Conservation (phyloP, 2,797 vertebrate genomes). For the Poecilia wingei region DNA sequence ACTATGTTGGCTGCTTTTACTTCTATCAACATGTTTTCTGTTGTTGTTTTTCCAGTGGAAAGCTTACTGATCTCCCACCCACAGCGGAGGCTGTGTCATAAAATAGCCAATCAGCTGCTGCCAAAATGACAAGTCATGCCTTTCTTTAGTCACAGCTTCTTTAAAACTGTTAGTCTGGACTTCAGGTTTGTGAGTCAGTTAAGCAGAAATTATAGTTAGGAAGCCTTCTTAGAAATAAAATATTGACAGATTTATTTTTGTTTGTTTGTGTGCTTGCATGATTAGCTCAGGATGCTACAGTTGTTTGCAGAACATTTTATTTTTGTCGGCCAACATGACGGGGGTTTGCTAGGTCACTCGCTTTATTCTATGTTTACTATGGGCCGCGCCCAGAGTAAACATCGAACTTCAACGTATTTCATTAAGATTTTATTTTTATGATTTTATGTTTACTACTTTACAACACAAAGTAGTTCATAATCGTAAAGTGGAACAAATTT, state of each 20-base stretch:
- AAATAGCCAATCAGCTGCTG: not conserved
- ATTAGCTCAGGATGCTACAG: not conserved
- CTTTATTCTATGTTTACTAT: not conserved
- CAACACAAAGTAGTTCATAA: too few species aligned
- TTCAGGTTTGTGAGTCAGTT: not conserved
- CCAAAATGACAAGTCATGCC: not conserved
- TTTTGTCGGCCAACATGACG: not conserved
- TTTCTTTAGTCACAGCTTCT: not conserved
- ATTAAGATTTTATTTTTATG: too few species aligned
- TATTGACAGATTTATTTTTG: not conserved
- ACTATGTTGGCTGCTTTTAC: not conserved
- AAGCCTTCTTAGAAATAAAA: not conserved
- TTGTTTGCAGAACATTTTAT: not conserved
- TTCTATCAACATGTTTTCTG: not conserved
- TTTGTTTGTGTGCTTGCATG: not conserved
- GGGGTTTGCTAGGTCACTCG: not conserved
- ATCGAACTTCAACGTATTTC: too few species aligned
- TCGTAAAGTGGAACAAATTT: too few species aligned
- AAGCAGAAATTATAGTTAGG: not conserved
- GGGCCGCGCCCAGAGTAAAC: conserved; percentile 2
- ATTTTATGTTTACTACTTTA: too few species aligned
- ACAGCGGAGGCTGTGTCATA: not conserved
- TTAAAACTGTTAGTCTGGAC: not conserved
- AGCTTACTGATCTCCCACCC: not conserved
- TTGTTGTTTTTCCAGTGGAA: not conserved